Evolutionary conservation across 92 coral and sea anemone species (phyloP).

Genomic region (Isaurus tuberculatus): DNA sequence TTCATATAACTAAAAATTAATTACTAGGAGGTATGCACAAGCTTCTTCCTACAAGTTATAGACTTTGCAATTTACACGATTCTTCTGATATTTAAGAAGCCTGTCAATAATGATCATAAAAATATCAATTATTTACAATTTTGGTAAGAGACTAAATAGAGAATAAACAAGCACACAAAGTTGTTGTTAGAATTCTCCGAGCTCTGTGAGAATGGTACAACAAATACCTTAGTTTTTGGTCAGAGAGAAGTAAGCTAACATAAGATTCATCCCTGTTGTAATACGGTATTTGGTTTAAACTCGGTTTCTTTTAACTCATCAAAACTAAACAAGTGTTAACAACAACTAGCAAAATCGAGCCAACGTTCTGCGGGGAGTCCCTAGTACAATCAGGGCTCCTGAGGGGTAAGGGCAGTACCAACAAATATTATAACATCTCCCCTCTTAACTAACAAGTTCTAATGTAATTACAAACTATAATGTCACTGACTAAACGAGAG

Average conservation of each 20-base stretch:
- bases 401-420: not conserved
- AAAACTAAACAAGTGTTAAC: too few relatives aligned
- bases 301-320: too few relatives aligned
- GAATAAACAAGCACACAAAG: too few relatives aligned
- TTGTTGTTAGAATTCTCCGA: too few relatives aligned
- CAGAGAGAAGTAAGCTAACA: conserved; percentile 54
- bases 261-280: conserved; percentile 62
- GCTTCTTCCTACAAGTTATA: not conserved
- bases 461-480: too few relatives aligned
- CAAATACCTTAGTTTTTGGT: conserved; percentile 51
- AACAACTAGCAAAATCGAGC: too few relatives aligned
- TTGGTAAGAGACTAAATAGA: too few relatives aligned
- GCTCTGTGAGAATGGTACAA: not conserved
- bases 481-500: not conserved
- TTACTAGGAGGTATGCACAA: not conserved
- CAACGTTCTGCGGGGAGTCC: not conserved
- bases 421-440: conserved; percentile 24
- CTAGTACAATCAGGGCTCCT: too few relatives aligned
- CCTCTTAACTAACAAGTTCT: not conserved
- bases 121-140: too few relatives aligned
- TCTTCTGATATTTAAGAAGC: not conserved
- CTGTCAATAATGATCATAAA: not conserved
- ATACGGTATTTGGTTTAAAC: too few relatives aligned
- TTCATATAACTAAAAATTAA: not conserved
- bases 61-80: not conserved